Conservation (phyloP, 2,113 vertebrate genomes). For the Alexandromys fortis region DNA sequence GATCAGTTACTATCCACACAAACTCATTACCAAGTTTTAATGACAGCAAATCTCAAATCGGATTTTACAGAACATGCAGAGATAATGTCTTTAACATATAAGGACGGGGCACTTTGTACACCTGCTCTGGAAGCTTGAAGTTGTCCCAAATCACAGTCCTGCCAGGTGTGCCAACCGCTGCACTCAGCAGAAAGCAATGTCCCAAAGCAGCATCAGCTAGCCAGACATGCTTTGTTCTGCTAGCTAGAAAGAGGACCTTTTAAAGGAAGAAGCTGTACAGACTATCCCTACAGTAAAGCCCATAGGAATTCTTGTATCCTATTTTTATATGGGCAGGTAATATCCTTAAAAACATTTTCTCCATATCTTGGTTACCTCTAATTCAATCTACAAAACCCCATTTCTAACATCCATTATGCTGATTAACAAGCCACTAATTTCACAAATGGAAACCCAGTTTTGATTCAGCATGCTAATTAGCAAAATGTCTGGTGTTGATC, state of each 20-base stretch:
- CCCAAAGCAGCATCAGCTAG: neutral
- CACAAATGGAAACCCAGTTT: slow-evolving; percentile 78
- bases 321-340: slow-evolving; percentile 39
- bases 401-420: slow-evolving; percentile 77
- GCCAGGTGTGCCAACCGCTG: neutral
- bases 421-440: slow-evolving; percentile 83
- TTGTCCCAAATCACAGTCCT: neutral
- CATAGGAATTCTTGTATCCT: neutral
- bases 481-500: slow-evolving; percentile 76
- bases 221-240: neutral
- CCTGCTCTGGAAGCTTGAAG: neutral
- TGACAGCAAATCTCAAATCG: slow-evolving; percentile 52
- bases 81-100: slow-evolving; percentile 40
- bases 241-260: neutral
- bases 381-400: slow-evolving; percentile 72
- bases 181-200: neutral
- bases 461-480: slow-evolving; percentile 79
- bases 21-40: slow-evolving; percentile 53
- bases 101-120: slow-evolving; percentile 17
- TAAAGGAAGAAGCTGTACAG: neutral
- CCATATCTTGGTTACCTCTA: slow-evolving; percentile 72
- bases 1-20: neutral
- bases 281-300: neutral
- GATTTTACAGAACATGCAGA: slow-evolving; percentile 46
- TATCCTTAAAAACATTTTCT: slow-evolving; percentile 37